phyloP scores from a whole-genome alignment of 2,888 invertebrate genomes.

The Allophyes oxyacanthae region DNA sequence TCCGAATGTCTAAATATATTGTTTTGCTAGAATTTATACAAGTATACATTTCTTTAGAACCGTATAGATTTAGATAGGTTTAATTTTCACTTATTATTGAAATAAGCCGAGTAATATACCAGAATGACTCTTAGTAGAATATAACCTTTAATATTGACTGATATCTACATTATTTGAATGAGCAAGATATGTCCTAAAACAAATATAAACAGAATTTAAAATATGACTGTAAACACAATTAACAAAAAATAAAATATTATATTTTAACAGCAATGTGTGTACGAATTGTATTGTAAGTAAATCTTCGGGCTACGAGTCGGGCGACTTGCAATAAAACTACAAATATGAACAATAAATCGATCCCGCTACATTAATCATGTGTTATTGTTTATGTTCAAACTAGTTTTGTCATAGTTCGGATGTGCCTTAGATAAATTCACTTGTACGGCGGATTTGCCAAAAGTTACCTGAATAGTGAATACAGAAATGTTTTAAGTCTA shows the following conservation, averaged over 20 bases:
- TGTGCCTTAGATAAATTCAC: conserved; percentile 47
- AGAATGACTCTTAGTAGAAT: no score
- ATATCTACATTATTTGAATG: no score
- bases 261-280: conserved; percentile 49
- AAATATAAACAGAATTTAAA: not conserved
- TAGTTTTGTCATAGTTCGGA: conserved; percentile 60
- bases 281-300: conserved; percentile 62
- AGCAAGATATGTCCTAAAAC: not conserved
- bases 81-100: no score
- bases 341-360: conserved; percentile 75
- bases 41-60: no score
- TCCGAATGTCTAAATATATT: conserved; percentile 5
- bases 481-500: conserved; percentile 24
- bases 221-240: not conserved
- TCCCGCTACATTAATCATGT: conserved; percentile 75
- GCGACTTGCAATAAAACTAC: conserved; percentile 74
- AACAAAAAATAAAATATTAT: conserved; percentile 21
- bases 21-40: not conserved
- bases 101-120: no score
- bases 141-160: no score
- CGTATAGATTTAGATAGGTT: no score
- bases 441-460: conserved; percentile 34
- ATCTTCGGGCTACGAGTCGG: conserved; percentile 61
- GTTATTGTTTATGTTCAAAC: conserved; percentile 70
- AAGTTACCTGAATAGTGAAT: conserved; percentile 31